phyloP scores from a whole-genome alignment of 2,113 vertebrate species.

The Burhinus oedicnemus region DNA sequence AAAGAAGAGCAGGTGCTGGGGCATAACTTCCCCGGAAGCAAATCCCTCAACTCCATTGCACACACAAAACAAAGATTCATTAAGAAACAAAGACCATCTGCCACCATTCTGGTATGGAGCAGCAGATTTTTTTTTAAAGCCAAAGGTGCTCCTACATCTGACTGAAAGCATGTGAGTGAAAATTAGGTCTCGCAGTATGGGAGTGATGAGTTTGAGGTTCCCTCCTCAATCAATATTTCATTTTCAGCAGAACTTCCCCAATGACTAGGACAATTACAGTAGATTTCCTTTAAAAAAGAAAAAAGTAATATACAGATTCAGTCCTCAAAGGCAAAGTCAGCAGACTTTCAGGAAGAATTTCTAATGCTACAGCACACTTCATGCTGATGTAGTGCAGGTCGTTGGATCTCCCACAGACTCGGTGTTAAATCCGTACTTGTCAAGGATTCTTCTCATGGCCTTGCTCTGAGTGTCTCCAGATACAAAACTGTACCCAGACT shows the following conservation, averaged over 20 bases:
- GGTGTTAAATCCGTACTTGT: background rate
- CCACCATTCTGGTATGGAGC: background rate
- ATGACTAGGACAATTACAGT: background rate
- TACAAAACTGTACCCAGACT: background rate
- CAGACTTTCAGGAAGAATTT: background rate
- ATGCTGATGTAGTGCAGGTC: background rate
- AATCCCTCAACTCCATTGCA: background rate
- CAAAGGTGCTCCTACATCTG: background rate
- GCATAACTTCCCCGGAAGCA: conserved; percentile 25
- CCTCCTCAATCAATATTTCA: background rate
- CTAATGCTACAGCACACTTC: background rate
- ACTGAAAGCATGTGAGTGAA: conserved; percentile 3
- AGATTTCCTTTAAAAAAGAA: background rate
- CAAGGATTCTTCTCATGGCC: background rate
- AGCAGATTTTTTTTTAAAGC: background rate
- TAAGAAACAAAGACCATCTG: conserved; percentile 61
- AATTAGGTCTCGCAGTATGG: background rate
- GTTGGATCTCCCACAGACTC: background rate
- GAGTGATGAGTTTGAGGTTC: background rate
- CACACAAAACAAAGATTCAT: background rate
- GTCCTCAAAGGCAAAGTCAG: background rate
- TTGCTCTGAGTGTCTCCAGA: background rate
- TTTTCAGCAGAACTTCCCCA: conserved; percentile 6
- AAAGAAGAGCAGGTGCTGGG: conserved; percentile 20
- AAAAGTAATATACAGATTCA: background rate